These are phyloP conservation scores for Eupithecia subfuscata DNA, from an alignment of 2,888 invertebrate species.

Conservation along the genomic window DNA sequence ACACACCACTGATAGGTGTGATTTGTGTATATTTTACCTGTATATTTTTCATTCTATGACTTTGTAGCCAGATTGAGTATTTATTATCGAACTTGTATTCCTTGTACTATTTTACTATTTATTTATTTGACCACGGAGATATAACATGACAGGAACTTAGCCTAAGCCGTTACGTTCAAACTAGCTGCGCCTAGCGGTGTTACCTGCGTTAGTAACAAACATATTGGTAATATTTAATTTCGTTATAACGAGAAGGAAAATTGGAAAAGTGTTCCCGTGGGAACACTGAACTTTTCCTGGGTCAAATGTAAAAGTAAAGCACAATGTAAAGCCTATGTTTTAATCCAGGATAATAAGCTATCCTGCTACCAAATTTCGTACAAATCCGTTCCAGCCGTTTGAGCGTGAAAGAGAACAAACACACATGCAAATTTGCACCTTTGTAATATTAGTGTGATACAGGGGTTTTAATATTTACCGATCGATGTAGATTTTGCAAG, in stretches of 20 bases:
- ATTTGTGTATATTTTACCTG: not conserved
- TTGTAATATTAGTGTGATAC: not conserved
- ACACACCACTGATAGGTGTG: not conserved
- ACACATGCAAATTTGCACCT: not conserved
- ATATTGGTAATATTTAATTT: no score
- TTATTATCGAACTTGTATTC: not conserved
- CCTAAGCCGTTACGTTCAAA: not conserved
- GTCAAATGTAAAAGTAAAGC: not conserved
- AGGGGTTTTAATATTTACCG: constrained; percentile 18
- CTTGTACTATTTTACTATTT: no score
- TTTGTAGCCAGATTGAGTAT: not conserved
- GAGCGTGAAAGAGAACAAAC: not conserved
- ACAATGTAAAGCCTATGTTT: no score
- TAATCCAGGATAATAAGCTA: not conserved
- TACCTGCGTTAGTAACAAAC: no score
- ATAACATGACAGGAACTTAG: no score
- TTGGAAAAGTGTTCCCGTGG: no score
- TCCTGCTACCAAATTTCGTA: not conserved
- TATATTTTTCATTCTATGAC: not conserved
- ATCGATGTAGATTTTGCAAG: constrained; percentile 7
- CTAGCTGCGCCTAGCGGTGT: no score
- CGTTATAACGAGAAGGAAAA: no score
- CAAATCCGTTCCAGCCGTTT: not conserved
- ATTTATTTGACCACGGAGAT: no score
- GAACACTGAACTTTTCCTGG: no score